These are phyloP conservation scores for Podarcis siculus DNA, from an alignment of 2,797 vertebrate genomes.

Conservation along the genomic window DNA sequence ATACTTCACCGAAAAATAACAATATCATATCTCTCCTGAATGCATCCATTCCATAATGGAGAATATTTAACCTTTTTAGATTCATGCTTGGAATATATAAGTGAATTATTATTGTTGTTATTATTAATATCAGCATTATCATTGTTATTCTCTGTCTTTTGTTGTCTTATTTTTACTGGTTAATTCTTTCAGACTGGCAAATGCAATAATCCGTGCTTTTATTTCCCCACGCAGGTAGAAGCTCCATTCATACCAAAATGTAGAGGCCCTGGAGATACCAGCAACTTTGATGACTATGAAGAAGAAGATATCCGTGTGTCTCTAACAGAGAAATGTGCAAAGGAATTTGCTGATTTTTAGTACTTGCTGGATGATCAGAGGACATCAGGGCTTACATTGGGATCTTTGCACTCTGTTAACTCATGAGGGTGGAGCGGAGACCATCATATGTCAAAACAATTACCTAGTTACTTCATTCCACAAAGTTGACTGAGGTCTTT, in stretches of 20 bases:
- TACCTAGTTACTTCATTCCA: constrained; percentile 93
- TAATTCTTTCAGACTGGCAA: background rate
- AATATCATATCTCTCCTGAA: background rate
- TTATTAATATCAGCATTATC: background rate
- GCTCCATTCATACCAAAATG: constrained; percentile 99
- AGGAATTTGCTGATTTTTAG: constrained; percentile 99
- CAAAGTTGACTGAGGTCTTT: constrained; percentile 90
- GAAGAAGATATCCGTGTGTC: constrained; percentile 98
- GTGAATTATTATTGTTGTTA: background rate
- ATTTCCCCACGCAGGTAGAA: constrained; percentile 84
- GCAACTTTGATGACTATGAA: constrained; percentile 99
- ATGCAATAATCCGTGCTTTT: background rate
- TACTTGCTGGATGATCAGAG: constrained; percentile 80
- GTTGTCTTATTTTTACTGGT: background rate
- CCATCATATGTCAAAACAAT: constrained; percentile 86
- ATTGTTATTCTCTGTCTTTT: no score
- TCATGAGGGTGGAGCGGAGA: constrained; percentile 90
- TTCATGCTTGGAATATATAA: background rate
- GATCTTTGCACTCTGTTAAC: constrained; percentile 91
- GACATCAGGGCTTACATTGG: constrained; percentile 88
- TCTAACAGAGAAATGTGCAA: constrained; percentile 98
- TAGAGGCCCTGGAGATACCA: constrained; percentile 98
- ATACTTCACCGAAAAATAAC: background rate
- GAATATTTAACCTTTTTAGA: background rate
- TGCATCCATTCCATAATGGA: background rate